These are phyloP conservation scores for Nymphicus hollandicus DNA, from an alignment of 2,113 vertebrate genomes.

Conservation along the genomic window DNA sequence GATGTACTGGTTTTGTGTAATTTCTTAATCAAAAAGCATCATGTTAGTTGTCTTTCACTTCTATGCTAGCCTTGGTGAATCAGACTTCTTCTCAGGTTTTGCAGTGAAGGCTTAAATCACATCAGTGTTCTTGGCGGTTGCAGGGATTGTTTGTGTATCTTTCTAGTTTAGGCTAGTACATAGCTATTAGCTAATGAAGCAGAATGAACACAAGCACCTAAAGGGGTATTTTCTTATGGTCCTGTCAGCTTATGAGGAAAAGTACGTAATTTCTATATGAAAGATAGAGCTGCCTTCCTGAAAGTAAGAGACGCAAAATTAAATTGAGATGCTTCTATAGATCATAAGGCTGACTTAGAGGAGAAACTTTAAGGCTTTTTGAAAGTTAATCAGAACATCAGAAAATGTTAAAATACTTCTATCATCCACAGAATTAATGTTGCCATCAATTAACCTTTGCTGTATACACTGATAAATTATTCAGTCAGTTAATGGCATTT, in stretches of 20 bases:
- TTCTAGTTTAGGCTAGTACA: neutral
- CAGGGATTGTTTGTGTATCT: neutral
- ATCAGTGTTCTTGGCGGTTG: neutral
- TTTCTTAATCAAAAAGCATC: neutral
- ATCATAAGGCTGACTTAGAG: neutral
- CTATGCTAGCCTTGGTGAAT: neutral
- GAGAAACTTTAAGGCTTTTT: neutral
- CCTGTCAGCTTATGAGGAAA: neutral
- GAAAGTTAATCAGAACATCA: neutral
- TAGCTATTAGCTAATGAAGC: neutral
- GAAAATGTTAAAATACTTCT: neutral
- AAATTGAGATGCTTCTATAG: neutral
- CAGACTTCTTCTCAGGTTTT: neutral
- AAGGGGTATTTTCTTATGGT: neutral
- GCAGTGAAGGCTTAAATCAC: neutral
- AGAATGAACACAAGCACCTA: neutral
- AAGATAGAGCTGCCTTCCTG: neutral
- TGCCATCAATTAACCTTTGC: neutral
- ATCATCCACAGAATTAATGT: neutral
- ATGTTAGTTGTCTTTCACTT: neutral
- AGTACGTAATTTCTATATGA: neutral
- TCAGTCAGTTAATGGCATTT: neutral
- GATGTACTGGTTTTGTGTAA: neutral
- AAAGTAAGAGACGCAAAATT: neutral
- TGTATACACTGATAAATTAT: constrained; percentile 7